Evolutionary conservation across 2,888 invertebrate species (phyloP), one percentile per base, ranked within the genome.

Genomic region (Tribolium freemani): DNA sequence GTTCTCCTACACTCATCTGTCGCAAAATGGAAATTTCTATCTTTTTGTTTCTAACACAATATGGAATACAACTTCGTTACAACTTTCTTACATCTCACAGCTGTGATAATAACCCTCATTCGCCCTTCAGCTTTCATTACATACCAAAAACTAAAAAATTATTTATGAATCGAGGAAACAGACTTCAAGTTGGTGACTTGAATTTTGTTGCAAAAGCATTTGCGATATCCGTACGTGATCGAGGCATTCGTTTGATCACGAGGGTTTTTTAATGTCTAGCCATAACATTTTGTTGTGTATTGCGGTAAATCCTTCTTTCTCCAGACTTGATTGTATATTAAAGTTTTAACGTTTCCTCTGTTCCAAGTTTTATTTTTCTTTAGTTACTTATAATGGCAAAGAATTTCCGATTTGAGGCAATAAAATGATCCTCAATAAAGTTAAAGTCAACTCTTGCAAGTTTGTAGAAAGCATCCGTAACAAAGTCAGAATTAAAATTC

Each of bases 11-110:
- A 70, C 54, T 70, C 70, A 70, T 70, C 63, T 70, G 70, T 63
- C 54, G 56, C 63, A 53, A 54, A 63, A 70, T 70, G 70, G 61
- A 70, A 63, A 70, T 70, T 56, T 70, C 45, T 16, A 51, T 70
- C 70, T 70, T 70, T 70, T 70, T 70, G 61, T 61, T 13, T 56
- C 21, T 56, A 61, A 70, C 53, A 69, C 69, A 69, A 51, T 69
- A 69, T 60, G 21, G 21, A 69, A 69, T 9, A 38, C 38, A 38
- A 38, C 30, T 69, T 69, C 30, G 51, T 45, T 31, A 51, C 16
- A 70, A 70, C 56, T 70, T 70, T 63, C 70, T 63, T 70, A 46
- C 51, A 10, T 11, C 68, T 69, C 38, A 21, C 58, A 63, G 57
- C 68, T 68, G 31, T 50, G 57, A 68, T 68, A 56, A 68, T 68